Evolutionary conservation across 2,113 vertebrate species (phyloP), one percentile per base, ranked within the genome.

Genomic region (Amphiprion ocellaris): DNA sequence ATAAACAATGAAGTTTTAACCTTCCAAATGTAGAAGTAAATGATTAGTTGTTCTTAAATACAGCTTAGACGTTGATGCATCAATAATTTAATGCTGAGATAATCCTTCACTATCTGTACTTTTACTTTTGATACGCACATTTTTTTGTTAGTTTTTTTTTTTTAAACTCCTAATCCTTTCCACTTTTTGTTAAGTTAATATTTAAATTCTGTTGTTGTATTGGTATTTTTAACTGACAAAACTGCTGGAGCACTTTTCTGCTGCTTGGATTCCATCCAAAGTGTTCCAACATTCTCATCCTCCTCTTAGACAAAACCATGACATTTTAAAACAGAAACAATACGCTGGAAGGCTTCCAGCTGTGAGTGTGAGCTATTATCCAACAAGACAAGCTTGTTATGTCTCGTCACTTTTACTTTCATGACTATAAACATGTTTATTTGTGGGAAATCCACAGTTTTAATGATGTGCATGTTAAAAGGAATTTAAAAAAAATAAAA

Each of bases 401-500:
- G 7, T 37, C 10, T 52, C n/a, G 7, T 47, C 7, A 39, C 12
- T 54, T 50, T 53, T 60, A 24, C 17, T 41, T 66, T 52, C 6
- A 64, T 64, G 6, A 47, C 16, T 44, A 26, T 9, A 52, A 1
- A 52, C 19, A 2, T 15, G 1, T 58, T 33, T 44, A 12, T 69
- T 33, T 11, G 9, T 39, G 11, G 12, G 39, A 61, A 56, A 56
- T 41, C 8, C 23, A 1, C 17, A 33, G 41, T 52, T 71, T 53
- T 41, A 37, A 47, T 77, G 15, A 24, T 10, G 61, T 52, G 7
- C 8, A 19, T 58, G n/a, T 39, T 71, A 47, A 62, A 46, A 47
- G 11, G 39, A 58, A 50, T 8, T 11, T 2, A 11, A 11, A 44
- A 12, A 44, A 44, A 68, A 59, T 44, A 44, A 69, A 69, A 75